Conservation (phyloP, 2,113 vertebrate species). For the Eubucco bourcierii region DNA sequence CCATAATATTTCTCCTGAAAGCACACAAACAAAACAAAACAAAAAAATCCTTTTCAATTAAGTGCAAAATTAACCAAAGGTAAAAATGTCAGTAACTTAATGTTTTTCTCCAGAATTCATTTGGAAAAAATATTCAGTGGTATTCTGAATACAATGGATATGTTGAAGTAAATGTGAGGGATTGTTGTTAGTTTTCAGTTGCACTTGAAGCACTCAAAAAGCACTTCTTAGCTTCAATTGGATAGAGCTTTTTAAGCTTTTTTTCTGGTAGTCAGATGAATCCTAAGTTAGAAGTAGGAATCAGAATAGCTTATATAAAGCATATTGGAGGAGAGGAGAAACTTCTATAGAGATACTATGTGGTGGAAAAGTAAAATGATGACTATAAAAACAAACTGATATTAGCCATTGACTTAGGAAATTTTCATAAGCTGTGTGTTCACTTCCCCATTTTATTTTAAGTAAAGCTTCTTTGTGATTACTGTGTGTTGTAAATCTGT, state of each 20-base stretch:
- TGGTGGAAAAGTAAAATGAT: not conserved
- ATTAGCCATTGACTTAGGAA: not conserved
- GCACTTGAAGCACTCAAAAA: too few species aligned
- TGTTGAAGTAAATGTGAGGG: not conserved
- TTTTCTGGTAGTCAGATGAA: not conserved
- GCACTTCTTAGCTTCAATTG: not conserved
- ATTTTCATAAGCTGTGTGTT: not conserved
- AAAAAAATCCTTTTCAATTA: not conserved
- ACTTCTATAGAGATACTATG: not conserved
- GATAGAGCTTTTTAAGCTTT: not conserved
- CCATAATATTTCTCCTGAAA: not conserved
- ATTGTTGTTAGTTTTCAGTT: not conserved
- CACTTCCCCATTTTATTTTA: not conserved
- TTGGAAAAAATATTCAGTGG: not conserved
- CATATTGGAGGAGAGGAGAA: not conserved
- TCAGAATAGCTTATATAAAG: not conserved
- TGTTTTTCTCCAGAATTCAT: not conserved
- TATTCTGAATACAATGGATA: not conserved
- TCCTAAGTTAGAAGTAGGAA: not conserved
- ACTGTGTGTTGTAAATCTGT: not conserved
- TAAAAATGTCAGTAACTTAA: not conserved
- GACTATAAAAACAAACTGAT: not conserved
- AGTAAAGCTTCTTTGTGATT: not conserved
- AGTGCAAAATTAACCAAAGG: not conserved
- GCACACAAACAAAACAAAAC: not conserved